phyloP scores from a whole-genome alignment of 2,888 invertebrate genomes.

The Leucophenga maculata region DNA sequence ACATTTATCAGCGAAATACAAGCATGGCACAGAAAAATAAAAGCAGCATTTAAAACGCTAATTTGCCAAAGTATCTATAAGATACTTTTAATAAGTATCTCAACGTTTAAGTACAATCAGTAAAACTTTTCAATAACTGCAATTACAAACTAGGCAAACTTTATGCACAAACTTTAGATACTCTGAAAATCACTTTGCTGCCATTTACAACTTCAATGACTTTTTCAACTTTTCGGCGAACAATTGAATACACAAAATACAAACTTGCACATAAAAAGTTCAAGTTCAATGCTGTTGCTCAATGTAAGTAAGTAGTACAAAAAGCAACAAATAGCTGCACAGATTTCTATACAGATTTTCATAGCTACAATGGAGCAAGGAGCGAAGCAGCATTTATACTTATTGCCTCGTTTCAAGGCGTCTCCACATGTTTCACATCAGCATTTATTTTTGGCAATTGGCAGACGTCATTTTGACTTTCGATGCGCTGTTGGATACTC shows the following conservation, averaged over 20 bases:
- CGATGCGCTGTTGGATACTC: slow-evolving; percentile 18
- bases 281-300: slow-evolving; percentile 54
- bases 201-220: slow-evolving; percentile 47
- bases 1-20: too few species aligned
- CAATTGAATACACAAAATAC: slow-evolving; percentile 43
- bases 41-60: background rate
- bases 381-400: slow-evolving; percentile 30
- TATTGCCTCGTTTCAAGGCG: too few species aligned
- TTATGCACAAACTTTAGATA: background rate
- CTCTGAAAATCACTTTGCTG: slow-evolving; percentile 34
- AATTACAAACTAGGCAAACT: slow-evolving; percentile 10
- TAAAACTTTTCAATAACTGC: slow-evolving; percentile 8
- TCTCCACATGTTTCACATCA: slow-evolving; percentile 31
- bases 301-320: background rate
- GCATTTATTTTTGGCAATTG: slow-evolving; percentile 54
- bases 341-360: background rate
- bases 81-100: too few species aligned
- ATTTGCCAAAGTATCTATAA: background rate
- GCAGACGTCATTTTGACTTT: background rate
- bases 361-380: background rate
- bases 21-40: too few species aligned
- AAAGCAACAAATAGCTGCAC: background rate
- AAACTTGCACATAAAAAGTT: slow-evolving; percentile 43
- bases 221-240: slow-evolving; percentile 46
- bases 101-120: too few species aligned